Conservation (phyloP, 2,113 vertebrate species). For the Ciconia boyciana region DNA sequence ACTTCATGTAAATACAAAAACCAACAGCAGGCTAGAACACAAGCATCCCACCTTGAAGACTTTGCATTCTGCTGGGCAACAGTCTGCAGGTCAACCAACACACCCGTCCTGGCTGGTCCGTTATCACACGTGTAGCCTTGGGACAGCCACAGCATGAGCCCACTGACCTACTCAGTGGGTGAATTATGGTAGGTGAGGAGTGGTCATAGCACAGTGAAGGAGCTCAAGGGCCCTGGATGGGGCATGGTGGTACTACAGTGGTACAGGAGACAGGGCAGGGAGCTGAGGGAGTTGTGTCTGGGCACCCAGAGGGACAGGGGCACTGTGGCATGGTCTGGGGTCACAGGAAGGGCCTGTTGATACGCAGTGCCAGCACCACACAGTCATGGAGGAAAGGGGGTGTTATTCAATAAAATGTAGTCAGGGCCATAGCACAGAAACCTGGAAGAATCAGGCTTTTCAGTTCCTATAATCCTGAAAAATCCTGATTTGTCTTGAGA, state of each 20-base stretch:
- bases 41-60: not conserved
- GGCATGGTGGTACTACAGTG: not conserved
- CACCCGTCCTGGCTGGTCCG: accelerated
- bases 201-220: not conserved
- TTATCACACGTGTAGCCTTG: not conserved
- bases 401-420: not conserved
- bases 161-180: not conserved
- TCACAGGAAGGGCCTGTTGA: not conserved
- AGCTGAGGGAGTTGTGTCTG: not conserved
- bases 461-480: not conserved
- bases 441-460: not conserved
- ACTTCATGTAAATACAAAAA: not conserved
- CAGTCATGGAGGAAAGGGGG: not conserved
- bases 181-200: not conserved
- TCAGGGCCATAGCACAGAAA: not conserved
- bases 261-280: not conserved
- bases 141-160: not conserved
- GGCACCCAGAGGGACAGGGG: not conserved
- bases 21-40: not conserved
- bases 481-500: not conserved
- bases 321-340: too few species aligned
- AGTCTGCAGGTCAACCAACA: not conserved
- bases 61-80: not conserved
- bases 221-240: not conserved
- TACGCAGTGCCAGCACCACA: not conserved